Evolutionary conservation across 1,140 invertebrate genomes (phyloP).

Genomic region (Triops cancriformis): DNA sequence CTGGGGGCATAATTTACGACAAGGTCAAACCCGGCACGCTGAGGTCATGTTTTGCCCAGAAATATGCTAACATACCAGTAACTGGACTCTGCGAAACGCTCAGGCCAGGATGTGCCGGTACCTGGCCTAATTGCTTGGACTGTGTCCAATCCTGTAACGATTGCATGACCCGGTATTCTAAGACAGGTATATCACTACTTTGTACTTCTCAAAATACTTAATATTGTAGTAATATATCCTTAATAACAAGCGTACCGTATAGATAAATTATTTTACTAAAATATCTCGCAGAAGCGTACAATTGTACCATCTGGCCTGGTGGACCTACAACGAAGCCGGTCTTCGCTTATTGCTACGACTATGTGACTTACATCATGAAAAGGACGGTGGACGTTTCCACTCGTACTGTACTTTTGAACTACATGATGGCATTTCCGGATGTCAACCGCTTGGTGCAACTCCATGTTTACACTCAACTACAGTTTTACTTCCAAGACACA

Average conservation of each 20-base stretch:
- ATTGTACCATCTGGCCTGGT: not conserved
- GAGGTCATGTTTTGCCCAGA: not conserved
- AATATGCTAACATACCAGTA: not conserved
- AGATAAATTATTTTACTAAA: too few relatives aligned
- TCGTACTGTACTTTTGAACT: not conserved
- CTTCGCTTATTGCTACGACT: not conserved
- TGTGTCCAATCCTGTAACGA: not conserved
- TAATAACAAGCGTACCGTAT: too few relatives aligned
- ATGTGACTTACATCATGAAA: not conserved
- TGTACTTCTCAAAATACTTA: too few relatives aligned
- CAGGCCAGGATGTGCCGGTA: not conserved
- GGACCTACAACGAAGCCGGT: not conserved
- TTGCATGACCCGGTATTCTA: not conserved
- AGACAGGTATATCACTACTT: too few relatives aligned
- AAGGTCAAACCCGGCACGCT: not conserved
- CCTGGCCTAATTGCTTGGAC: not conserved
- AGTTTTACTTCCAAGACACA: too few relatives aligned
- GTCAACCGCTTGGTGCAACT: too few relatives aligned
- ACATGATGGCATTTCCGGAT: not conserved
- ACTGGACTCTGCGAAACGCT: not conserved
- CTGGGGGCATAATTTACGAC: not conserved
- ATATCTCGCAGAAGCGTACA: not conserved
- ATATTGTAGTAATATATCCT: too few relatives aligned
- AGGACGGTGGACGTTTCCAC: not conserved
- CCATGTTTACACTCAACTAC: too few relatives aligned